Evolutionary conservation across 1,140 invertebrate genomes (phyloP).

Genomic region (Aphis gossypii): DNA sequence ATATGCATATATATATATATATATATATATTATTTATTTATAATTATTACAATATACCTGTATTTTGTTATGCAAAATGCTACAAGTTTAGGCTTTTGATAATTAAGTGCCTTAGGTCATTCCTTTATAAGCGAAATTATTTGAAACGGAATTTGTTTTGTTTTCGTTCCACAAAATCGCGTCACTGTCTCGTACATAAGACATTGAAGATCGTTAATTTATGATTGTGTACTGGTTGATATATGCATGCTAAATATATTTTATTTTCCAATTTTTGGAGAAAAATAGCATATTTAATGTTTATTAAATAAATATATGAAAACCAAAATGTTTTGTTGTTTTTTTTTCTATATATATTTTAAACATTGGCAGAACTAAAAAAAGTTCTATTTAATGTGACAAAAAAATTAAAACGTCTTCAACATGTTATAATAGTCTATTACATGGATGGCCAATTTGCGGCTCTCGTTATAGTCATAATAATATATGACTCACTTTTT

Average conservation of each 20-base stretch:
- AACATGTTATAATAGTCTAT: not conserved
- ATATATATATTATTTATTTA: slow-evolving; percentile 25
- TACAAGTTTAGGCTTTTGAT: slow-evolving; percentile 49
- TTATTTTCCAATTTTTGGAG: slow-evolving; percentile 36
- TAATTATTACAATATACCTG: not conserved
- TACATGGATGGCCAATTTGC: no score
- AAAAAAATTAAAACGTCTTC: not conserved
- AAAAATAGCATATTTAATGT: slow-evolving; percentile 50
- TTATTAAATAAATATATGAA: slow-evolving; percentile 57
- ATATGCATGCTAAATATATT: slow-evolving; percentile 57
- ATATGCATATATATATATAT: not conserved
- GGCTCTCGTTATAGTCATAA: no score
- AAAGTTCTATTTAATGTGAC: not conserved
- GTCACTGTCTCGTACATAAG: slow-evolving; percentile 36
- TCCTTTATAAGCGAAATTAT: slow-evolving; percentile 51
- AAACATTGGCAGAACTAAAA: not conserved
- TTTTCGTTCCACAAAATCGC: slow-evolving; percentile 39
- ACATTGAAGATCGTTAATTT: slow-evolving; percentile 30
- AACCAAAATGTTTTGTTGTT: not conserved
- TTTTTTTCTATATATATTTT: not conserved
- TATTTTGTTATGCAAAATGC: slow-evolving; percentile 30
- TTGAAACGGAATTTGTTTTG: slow-evolving; percentile 39
- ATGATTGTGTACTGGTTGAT: slow-evolving; percentile 41
- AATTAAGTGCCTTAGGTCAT: slow-evolving; percentile 58
- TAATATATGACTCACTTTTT: no score